Percentiles rank a stretch among this genome's conserved stretches.
phyloP scores from a whole-genome alignment of 2,797 vertebrate genomes.

The Ara ararauna region DNA sequence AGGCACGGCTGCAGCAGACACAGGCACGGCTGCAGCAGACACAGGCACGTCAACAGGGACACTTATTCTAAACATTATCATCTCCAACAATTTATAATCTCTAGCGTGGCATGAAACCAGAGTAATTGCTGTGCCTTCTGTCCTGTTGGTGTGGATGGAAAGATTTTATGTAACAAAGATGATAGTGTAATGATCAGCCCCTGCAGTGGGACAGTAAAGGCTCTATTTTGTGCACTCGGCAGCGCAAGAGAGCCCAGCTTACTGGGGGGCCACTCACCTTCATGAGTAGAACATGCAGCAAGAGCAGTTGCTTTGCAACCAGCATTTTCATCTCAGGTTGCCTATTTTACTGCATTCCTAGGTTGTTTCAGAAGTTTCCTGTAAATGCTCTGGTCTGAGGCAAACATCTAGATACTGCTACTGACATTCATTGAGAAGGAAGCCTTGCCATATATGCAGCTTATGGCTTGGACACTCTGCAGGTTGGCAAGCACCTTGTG shows the following conservation, averaged over 20 bases:
- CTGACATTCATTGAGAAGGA: neutral
- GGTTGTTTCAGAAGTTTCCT: neutral
- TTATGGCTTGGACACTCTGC: fast-evolving
- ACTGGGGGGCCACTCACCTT: neutral
- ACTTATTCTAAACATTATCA: neutral
- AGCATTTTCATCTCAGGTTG: neutral
- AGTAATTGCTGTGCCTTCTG: neutral
- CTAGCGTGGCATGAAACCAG: neutral
- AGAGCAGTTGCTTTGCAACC: neutral
- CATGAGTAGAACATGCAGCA: neutral
- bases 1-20: neutral
- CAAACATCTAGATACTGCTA: neutral
- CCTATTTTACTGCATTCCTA: neutral
- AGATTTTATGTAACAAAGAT: neutral
- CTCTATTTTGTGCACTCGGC: neutral
- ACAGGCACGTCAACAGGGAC: neutral
- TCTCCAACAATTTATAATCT: neutral
- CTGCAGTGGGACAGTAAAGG: fast-evolving
- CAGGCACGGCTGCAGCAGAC: neutral
- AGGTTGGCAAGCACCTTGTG: neutral
- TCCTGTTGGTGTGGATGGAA: neutral
- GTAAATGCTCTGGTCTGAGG: neutral
- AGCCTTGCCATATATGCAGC: neutral
- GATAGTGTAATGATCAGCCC: fast-evolving
- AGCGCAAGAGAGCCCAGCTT: neutral